Conservation (phyloP, 2,113 vertebrate species). For the Dicentrarchus labrax region DNA sequence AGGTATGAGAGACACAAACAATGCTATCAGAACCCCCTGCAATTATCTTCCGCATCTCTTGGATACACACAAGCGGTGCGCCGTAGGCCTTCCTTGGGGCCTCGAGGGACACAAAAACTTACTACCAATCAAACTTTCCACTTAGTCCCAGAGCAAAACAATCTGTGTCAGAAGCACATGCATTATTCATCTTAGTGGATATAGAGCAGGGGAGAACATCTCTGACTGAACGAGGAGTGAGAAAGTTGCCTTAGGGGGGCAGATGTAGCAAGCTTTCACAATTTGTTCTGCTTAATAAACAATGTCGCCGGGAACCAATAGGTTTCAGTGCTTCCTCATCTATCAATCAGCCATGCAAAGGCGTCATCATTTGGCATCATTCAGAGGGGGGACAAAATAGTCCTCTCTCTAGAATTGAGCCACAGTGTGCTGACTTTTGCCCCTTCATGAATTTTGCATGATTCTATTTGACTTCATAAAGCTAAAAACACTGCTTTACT, state of each 20-base stretch:
- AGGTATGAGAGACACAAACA: slow-evolving; percentile 51
- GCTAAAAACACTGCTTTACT: slow-evolving; percentile 10
- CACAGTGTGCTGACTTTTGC: slow-evolving; percentile 24
- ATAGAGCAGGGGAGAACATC: slow-evolving; percentile 48
- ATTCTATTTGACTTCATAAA: slow-evolving; percentile 19
- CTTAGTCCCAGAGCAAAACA: slow-evolving; percentile 77
- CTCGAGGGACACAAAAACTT: slow-evolving; percentile 61
- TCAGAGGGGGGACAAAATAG: neutral
- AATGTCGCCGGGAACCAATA: slow-evolving; percentile 66
- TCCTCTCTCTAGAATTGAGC: neutral
- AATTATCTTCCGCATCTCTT: slow-evolving; percentile 71
- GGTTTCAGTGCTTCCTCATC: slow-evolving; percentile 47
- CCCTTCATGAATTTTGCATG: slow-evolving; percentile 38
- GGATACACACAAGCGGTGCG: slow-evolving; percentile 58
- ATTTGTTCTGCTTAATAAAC: slow-evolving; percentile 80
- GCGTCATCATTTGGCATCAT: slow-evolving; percentile 18
- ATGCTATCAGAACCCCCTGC: slow-evolving; percentile 54
- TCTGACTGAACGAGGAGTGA: slow-evolving; percentile 44
- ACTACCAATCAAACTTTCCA: slow-evolving; percentile 73
- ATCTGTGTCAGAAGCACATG: slow-evolving; percentile 63
- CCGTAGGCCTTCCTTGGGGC: slow-evolving; percentile 50
- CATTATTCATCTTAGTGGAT: slow-evolving; percentile 73
- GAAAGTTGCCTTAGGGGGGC: slow-evolving; percentile 53
- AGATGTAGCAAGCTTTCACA: slow-evolving; percentile 68
- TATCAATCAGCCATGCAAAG: slow-evolving; percentile 56